Evolutionary conservation across 2,888 invertebrate species (phyloP), one percentile per base, ranked within the genome.

Genomic region (Acleris emargana): DNA sequence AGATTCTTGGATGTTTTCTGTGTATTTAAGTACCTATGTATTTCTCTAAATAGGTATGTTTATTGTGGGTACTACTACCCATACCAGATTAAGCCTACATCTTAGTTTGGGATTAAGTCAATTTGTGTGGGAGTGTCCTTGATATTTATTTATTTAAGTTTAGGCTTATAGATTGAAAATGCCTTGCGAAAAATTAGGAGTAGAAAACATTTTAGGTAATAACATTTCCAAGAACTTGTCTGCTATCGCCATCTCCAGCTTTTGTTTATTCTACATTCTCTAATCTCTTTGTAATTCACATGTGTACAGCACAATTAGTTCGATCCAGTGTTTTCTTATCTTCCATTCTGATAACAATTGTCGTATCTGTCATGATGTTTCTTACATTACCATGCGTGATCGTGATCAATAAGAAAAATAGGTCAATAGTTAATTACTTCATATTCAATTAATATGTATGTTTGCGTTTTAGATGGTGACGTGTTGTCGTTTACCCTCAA

Each of bases 401-500:
- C 72, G 54, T n/a, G 58, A 16, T 60, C 61, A 63, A 60, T 52
- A 47, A 60, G 52, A 45, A 61, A 67, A 57, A 67, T 62, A 67
- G 58, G 62, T 67, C 67, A 58, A 49, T 38, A 13, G 38, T 38
- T 49, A 18, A 28, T 68, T 63, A 49, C 50, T 60, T 49, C 42
- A 59, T 59, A 64, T 64, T 53, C 28, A 60, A 60, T 68, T 54
- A 57, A 63, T 67, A 42, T 43, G 28, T 58, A n/a, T 67, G 20
- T 52, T 64, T 72, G 57, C 18, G 25, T 79, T 80, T 42, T 77
- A 93, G 97, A 97, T 84, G 98, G 98, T 2, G 94, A 95, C 64
- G 96, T 94, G 72, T 93, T 98, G 75, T 94, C 95, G 0, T 97
- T 97, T 82, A 97, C 97, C 0, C 92, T 97, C 4, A 97, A 97